Evolutionary conservation across 2,888 invertebrate genomes (phyloP), one percentile per base, ranked within the genome.

Genomic region (Aethes cnicana): DNA sequence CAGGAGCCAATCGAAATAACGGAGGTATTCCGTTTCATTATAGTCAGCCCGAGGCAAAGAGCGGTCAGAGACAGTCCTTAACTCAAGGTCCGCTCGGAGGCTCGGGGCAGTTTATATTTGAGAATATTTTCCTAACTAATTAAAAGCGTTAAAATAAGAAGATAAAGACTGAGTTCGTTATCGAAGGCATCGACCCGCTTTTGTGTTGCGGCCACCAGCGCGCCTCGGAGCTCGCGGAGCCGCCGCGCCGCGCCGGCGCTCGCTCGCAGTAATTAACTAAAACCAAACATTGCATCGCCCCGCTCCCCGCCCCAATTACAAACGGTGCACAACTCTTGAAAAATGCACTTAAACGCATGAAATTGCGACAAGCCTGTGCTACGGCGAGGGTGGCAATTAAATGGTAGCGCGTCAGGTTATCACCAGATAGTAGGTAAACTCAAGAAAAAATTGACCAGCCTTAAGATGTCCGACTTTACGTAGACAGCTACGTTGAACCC

Each of bases 41-140:
- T 69, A 68, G 66, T 56, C 54, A 59, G 83, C 85, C 82, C 57
- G 66, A 61, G 84, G 85, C 82, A 62, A 59, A 59, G 68, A 66
- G 62, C 73, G 77, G 72, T 73, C 81, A 81, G 74, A 84, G 83
- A 83, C 84, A 83, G 81, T 81, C 74, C 79, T 74, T 71, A 72
- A 72, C 69, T 72, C 74, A 67, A 69, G 69, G 64, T 64, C 69
- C 68, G n/a, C n/a, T n/a, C n/a, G 70, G 65, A 65, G 63, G 78
- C 82, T 71, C 68, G 69, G 72, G 82, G 84, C 81, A 72, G 72
- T 79, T 83, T 84, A 84, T 85, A 81, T 84, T 87, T 84, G 83
- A 86, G 82, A 84, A 87, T 87, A 88, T 88, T 89, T 89, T 87
- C 88, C 87, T 87, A 86, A 88, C 87, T 88, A 88, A 88, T 89